Conservation (phyloP, 2,797 vertebrate genomes). For the Cyprinella venusta region DNA sequence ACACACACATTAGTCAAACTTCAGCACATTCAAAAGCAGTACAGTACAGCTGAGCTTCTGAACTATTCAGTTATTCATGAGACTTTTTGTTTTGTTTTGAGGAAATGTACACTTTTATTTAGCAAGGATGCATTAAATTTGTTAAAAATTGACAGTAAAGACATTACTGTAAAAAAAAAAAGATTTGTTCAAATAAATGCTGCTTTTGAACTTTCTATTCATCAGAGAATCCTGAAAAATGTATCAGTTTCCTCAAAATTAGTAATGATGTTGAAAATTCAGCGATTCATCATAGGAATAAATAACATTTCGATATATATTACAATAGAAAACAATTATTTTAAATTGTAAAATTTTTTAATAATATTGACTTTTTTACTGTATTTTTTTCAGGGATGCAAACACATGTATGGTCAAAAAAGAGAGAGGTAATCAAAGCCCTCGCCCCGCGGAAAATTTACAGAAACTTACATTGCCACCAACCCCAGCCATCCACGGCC, state of each 20-base stretch:
- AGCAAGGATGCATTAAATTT: not conserved
- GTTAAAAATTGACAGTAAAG: not conserved
- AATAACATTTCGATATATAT: not conserved
- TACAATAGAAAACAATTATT: too few species aligned
- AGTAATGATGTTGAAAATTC: not conserved
- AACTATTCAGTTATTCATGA: not conserved
- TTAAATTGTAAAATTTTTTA: too few species aligned
- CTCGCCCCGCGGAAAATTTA: too few species aligned
- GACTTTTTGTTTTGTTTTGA: not conserved
- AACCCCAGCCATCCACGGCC: too few species aligned
- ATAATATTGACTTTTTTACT: too few species aligned
- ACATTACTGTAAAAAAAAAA: not conserved
- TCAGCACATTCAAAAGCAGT: not conserved
- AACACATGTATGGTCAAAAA: too few species aligned
- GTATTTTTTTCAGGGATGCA: too few species aligned
- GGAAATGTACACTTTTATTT: not conserved
- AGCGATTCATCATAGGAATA: not conserved
- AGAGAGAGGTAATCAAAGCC: too few species aligned
- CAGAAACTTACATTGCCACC: too few species aligned
- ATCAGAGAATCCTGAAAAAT: not conserved
- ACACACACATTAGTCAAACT: conserved; percentile 6
- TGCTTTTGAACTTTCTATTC: not conserved
- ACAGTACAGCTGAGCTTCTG: not conserved
- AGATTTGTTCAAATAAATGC: not conserved
- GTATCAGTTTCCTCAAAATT: not conserved